Evolutionary conservation across 2,888 invertebrate species (phyloP).

Genomic region (Ceraclea dissimilis): DNA sequence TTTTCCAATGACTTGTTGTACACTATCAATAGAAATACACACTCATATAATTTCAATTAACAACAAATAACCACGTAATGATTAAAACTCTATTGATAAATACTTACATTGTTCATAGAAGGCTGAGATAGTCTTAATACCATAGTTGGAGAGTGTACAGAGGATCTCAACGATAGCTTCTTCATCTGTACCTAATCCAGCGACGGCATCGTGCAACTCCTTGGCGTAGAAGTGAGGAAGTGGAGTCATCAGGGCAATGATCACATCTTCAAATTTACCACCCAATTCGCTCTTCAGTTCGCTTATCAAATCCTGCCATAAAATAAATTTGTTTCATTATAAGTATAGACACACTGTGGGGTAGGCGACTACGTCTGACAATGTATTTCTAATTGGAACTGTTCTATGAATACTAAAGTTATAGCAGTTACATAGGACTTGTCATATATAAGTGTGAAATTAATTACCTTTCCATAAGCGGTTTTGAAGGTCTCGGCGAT

Average conservation of each 20-base stretch:
- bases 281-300: slow-evolving; percentile 84
- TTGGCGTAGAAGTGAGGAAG: slow-evolving; percentile 86
- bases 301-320: slow-evolving; percentile 59
- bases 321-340: too few species aligned
- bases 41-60: not conserved
- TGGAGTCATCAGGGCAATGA: slow-evolving; percentile 86
- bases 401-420: too few species aligned
- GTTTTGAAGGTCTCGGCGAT: slow-evolving; percentile 89
- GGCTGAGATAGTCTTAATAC: slow-evolving; percentile 75
- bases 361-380: too few species aligned
- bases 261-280: slow-evolving; percentile 84
- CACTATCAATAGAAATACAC: slow-evolving; percentile 46
- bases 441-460: too few species aligned
- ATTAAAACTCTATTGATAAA: not conserved
- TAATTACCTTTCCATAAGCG: slow-evolving; percentile 73
- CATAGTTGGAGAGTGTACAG: slow-evolving; percentile 85
- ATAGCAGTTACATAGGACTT: too few species aligned
- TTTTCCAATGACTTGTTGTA: slow-evolving; percentile 75
- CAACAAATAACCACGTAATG: not conserved
- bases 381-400: too few species aligned
- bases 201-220: slow-evolving; percentile 79
- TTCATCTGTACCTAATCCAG: slow-evolving; percentile 83
- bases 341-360: too few species aligned
- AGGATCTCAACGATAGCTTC: slow-evolving; percentile 88
- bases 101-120: slow-evolving; percentile 74